phyloP scores from a whole-genome alignment of 2,113 vertebrate genomes.

The Crotophaga sulcirostris region DNA sequence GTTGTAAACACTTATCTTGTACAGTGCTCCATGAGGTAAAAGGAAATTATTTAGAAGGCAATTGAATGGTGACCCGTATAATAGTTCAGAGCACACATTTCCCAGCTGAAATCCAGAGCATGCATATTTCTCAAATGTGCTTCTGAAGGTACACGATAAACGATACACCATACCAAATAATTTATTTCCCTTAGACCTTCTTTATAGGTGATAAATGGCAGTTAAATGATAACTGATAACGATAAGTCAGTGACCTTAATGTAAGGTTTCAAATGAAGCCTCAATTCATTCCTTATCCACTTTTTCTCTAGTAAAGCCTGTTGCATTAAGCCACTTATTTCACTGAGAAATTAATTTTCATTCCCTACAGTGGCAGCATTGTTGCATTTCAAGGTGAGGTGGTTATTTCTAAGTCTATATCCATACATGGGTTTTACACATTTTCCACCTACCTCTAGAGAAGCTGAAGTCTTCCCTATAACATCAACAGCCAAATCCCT shows the following conservation, averaged over 20 bases:
- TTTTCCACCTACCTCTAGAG: background rate
- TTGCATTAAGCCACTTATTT: background rate
- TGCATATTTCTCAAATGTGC: background rate
- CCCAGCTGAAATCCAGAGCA: background rate
- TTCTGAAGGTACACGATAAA: background rate
- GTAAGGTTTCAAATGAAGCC: background rate
- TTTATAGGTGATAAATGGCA: background rate
- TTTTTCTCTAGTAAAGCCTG: background rate
- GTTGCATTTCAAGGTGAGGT: background rate
- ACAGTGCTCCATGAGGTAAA: background rate
- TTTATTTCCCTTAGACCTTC: background rate
- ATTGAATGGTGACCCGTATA: background rate
- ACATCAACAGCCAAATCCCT: background rate
- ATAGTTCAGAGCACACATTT: background rate
- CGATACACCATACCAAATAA: background rate
- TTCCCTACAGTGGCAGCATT: background rate
- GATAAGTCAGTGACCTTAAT: background rate
- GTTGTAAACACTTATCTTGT: background rate
- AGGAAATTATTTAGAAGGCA: background rate
- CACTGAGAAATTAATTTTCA: conserved; percentile 1
- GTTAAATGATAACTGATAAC: background rate
- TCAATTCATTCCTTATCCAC: background rate
- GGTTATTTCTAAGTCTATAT: background rate
- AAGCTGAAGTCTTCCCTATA: background rate
- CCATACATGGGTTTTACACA: background rate